Percentiles rank a stretch among this genome's conserved stretches.
Conservation (phyloP, 2,113 vertebrate species). For the Indri indri region DNA sequence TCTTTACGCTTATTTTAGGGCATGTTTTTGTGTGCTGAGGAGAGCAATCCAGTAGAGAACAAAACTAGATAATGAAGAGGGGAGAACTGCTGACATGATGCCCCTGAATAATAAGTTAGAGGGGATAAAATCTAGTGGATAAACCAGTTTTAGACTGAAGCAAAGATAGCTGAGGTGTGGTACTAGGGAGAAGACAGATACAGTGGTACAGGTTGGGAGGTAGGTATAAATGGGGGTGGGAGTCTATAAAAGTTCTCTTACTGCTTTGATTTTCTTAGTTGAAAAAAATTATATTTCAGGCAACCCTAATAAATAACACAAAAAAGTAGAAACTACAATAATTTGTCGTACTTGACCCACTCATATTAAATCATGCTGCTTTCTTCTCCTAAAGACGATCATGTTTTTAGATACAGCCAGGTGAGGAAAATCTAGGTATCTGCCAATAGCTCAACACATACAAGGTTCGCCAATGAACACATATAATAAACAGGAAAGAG, state of each 20-base stretch:
- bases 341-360: not conserved
- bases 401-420: not conserved
- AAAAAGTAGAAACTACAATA: not conserved
- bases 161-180: not conserved
- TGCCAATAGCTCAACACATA: not conserved
- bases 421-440: not conserved
- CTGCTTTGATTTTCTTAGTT: not conserved
- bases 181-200: not conserved
- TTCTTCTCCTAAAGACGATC: not conserved
- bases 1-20: not conserved
- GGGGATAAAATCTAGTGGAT: not conserved
- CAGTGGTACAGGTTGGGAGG: not conserved
- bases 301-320: not conserved
- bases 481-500: not conserved
- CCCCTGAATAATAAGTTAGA: not conserved
- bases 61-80: not conserved
- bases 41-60: not conserved
- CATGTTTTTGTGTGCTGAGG: not conserved
- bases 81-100: not conserved
- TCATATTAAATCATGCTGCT: not conserved
- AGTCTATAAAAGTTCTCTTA: not conserved
- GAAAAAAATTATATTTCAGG: conserved; percentile 26
- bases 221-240: not conserved
- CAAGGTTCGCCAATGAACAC: conserved; percentile 14
- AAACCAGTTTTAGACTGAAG: not conserved